phyloP scores from a whole-genome alignment of 2,888 invertebrate genomes.

The Chymomyza fuscimana region DNA sequence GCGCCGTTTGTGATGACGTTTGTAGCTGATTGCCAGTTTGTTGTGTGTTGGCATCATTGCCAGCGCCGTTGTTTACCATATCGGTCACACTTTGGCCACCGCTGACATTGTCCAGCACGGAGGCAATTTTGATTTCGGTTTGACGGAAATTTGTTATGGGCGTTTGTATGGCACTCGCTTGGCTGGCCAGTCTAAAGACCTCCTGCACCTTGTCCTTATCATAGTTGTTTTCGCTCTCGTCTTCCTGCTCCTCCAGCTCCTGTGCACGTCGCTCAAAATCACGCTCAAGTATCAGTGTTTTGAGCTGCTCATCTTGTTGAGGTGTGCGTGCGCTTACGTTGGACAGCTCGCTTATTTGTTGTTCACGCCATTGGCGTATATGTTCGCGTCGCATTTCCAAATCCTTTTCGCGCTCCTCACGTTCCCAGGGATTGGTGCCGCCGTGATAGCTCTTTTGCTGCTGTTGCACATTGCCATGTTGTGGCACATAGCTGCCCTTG shows the following conservation, averaged over 20 bases:
- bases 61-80: background rate
- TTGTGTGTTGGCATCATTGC: conserved; percentile 7
- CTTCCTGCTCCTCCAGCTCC: conserved; percentile 86
- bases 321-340: conserved; percentile 85
- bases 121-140: conserved; percentile 76
- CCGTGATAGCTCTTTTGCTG: conserved; percentile 60
- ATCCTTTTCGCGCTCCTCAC: conserved; percentile 94
- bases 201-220: conserved; percentile 81
- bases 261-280: conserved; percentile 96
- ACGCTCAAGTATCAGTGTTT: conserved; percentile 93
- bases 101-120: conserved; percentile 48
- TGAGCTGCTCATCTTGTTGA: conserved; percentile 92
- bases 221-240: conserved; percentile 82
- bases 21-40: background rate
- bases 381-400: conserved; percentile 86
- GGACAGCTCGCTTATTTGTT: conserved; percentile 90
- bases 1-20: conserved; percentile 1
- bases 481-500: conserved; percentile 85
- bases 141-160: conserved; percentile 80
- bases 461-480: conserved; percentile 34
- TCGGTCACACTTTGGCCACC: background rate
- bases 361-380: conserved; percentile 90
- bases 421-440: conserved; percentile 92
- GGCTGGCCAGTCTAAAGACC: conserved; percentile 80
- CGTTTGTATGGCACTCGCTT: conserved; percentile 79